Percentiles rank a stretch among this genome's conserved stretches.
These are phyloP conservation scores for Athalia circularis DNA, from an alignment of 2,888 invertebrate species.

Conservation along the genomic window DNA sequence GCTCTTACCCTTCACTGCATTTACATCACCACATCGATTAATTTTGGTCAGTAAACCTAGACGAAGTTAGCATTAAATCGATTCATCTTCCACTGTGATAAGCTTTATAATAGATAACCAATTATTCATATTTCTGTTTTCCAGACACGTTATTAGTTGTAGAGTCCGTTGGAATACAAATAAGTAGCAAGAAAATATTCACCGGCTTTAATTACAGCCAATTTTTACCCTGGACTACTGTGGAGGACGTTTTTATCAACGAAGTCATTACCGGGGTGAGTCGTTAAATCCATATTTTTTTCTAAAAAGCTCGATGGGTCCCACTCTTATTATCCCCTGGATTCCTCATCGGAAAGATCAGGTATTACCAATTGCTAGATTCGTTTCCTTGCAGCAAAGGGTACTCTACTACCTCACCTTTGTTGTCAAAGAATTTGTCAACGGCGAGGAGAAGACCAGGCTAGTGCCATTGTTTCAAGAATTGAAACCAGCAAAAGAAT, in stretches of 20 bases:
- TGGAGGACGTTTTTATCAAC: slow-evolving; percentile 70
- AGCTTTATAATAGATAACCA: background rate
- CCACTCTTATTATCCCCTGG: background rate
- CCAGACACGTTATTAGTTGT: slow-evolving; percentile 67
- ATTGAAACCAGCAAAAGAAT: slow-evolving; percentile 70
- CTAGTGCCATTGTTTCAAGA: slow-evolving; percentile 70
- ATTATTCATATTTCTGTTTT: slow-evolving; percentile 45
- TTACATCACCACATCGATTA: slow-evolving; percentile 56
- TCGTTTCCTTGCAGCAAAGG: slow-evolving; percentile 63
- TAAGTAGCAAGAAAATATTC: slow-evolving; percentile 60
- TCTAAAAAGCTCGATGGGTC: background rate
- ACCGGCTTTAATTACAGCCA: slow-evolving; percentile 58
- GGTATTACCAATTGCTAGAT: background rate
- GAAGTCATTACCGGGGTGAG: slow-evolving; percentile 71
- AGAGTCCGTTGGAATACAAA: slow-evolving; percentile 69
- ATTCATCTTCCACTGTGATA: background rate
- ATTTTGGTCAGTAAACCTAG: slow-evolving; percentile 58
- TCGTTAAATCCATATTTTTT: slow-evolving; percentile 3
- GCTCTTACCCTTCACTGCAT: slow-evolving; percentile 56
- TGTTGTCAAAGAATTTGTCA: slow-evolving; percentile 62
- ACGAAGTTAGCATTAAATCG: background rate
- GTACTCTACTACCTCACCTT: slow-evolving; percentile 70
- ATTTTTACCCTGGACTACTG: slow-evolving; percentile 69
- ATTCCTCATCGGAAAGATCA: background rate
- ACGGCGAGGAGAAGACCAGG: slow-evolving; percentile 60